Conservation (phyloP, 2,113 vertebrate species). For the Odontesthes bonariensis region DNA sequence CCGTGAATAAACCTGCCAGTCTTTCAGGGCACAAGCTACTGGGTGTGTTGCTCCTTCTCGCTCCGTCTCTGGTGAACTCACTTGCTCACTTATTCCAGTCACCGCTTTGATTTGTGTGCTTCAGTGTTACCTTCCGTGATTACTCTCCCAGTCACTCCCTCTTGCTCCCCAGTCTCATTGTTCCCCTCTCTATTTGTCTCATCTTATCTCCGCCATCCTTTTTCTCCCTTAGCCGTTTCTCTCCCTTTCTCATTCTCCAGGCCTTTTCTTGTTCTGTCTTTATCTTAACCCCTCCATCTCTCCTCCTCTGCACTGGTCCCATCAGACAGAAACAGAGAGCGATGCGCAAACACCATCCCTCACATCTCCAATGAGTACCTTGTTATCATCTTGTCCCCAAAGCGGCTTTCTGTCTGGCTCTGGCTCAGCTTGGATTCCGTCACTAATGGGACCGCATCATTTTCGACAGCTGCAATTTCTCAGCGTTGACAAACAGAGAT, state of each 20-base stretch:
- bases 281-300: constrained; percentile 60
- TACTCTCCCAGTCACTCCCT: constrained; percentile 53
- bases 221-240: constrained; percentile 25
- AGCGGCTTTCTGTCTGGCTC: constrained; percentile 65
- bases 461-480: constrained; percentile 74
- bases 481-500: constrained; percentile 69
- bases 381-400: constrained; percentile 78
- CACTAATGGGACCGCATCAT: constrained; percentile 76
- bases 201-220: constrained; percentile 53
- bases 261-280: constrained; percentile 29
- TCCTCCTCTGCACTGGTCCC: constrained; percentile 49
- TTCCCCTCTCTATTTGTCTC: constrained; percentile 61
- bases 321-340: constrained; percentile 60
- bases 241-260: constrained; percentile 37
- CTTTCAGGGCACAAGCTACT: constrained; percentile 19
- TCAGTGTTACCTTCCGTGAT: constrained; percentile 43
- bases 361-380: constrained; percentile 77
- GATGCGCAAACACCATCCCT: constrained; percentile 69
- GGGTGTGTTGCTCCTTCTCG: constrained; percentile 9
- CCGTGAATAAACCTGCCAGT: constrained; percentile 59
- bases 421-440: constrained; percentile 66
- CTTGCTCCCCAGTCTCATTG: constrained; percentile 45
- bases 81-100: constrained; percentile 22
- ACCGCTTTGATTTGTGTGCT: constrained; percentile 39
- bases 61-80: constrained; percentile 20